Conservation (phyloP, 2,888 invertebrate species). For the Nyleta sp. region DNA sequence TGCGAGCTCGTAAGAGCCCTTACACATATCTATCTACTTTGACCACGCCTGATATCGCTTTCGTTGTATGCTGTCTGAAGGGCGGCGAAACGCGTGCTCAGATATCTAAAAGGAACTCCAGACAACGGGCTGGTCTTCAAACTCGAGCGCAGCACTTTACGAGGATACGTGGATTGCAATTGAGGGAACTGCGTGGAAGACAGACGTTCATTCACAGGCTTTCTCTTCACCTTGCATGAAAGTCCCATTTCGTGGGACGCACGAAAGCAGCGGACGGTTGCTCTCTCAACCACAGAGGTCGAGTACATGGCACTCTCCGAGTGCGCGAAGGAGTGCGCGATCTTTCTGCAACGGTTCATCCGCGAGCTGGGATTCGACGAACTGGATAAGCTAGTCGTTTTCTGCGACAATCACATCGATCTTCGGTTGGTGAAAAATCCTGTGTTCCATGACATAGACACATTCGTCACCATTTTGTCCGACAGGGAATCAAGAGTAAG, state of each 20-base stretch:
- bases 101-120: conserved; percentile 2
- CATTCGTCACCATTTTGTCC: conserved; percentile 7
- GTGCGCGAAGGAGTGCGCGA: conserved; percentile 11
- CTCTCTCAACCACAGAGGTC: background rate
- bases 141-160: background rate
- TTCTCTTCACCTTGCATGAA: background rate
- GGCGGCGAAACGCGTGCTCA: conserved; percentile 1
- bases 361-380: conserved; percentile 5
- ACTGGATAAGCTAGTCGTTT: background rate
- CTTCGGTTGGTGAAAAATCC: background rate
- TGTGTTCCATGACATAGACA: conserved; percentile 5
- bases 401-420: conserved; percentile 8
- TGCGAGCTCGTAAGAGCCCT: conserved; percentile 8
- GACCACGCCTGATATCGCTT: conserved; percentile 3
- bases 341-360: conserved; percentile 13
- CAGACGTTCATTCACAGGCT: background rate
- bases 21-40: conserved; percentile 3
- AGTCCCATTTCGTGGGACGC: conserved; percentile 9
- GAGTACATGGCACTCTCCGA: conserved; percentile 19
- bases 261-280: background rate
- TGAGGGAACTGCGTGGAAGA: background rate
- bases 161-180: conserved; percentile 3
- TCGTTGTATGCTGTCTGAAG: conserved; percentile 3
- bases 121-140: background rate
- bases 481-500: background rate